Percentiles rank a stretch among this genome's conserved stretches.
These are phyloP conservation scores for Luidia sarsii DNA, from an alignment of 53 echinoderm and acorn worm genomes.

Conservation along the genomic window DNA sequence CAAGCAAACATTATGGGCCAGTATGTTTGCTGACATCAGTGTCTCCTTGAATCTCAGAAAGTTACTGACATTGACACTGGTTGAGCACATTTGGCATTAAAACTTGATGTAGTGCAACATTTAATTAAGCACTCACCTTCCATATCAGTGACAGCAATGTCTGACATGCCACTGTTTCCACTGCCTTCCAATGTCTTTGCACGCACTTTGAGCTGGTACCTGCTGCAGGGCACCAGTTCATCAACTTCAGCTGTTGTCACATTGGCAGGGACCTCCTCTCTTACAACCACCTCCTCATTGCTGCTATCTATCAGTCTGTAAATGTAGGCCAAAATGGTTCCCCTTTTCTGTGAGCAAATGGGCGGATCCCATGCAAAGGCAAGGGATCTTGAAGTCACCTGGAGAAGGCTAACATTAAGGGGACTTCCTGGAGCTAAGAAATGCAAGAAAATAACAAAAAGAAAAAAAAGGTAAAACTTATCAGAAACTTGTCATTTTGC, in stretches of 20 bases:
- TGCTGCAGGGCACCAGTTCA: neutral
- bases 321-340: neutral
- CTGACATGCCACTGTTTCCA: neutral
- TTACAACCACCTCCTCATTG: neutral
- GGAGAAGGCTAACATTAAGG: neutral
- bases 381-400: conserved; percentile 17
- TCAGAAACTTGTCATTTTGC: no score
- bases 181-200: neutral
- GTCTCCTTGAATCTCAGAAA: no score
- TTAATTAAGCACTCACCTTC: neutral
- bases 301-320: conserved; percentile 1
- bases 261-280: neutral
- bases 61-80: no score
- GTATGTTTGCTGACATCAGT: no score
- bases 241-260: neutral
- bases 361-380: conserved; percentile 26
- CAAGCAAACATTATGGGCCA: no score
- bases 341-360: neutral
- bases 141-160: neutral
- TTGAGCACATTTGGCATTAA: no score
- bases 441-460: no score
- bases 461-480: no score
- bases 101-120: no score
- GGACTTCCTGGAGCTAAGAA: conserved; percentile 27
- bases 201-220: conserved; percentile 30